Evolutionary conservation across 2,113 vertebrate species (phyloP).

Genomic region (Chaenogobius annularis): DNA sequence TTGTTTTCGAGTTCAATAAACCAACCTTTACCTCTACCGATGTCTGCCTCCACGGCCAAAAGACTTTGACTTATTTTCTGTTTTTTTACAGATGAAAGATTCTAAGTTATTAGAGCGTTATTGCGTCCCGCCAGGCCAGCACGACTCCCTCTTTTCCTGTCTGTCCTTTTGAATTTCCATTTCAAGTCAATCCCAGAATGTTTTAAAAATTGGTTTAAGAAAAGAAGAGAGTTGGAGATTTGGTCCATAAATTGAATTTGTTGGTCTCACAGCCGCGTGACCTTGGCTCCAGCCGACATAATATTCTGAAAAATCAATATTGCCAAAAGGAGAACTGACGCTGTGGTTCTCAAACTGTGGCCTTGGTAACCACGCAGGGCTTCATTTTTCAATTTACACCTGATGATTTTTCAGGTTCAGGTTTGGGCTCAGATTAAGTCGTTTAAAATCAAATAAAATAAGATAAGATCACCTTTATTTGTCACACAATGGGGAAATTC

Average conservation of each 20-base stretch:
- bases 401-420: neutral
- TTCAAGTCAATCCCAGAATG: conserved; percentile 5
- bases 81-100: conserved; percentile 4
- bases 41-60: conserved; percentile 11
- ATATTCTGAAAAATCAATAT: conserved; percentile 11
- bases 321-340: neutral
- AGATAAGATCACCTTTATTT: too few relatives aligned
- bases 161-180: conserved; percentile 3
- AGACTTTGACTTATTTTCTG: neutral
- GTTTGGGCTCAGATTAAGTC: neutral
- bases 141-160: conserved; percentile 1
- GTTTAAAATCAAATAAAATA: too few relatives aligned
- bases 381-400: neutral
- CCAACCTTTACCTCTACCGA: conserved; percentile 7
- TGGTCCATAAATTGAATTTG: conserved; percentile 16
- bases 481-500: too few relatives aligned
- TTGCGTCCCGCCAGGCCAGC: neutral
- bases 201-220: conserved; percentile 10
- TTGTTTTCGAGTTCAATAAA: conserved; percentile 19
- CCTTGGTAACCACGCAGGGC: neutral
- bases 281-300: neutral
- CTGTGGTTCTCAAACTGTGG: neutral
- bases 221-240: conserved; percentile 7
- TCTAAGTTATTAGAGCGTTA: conserved; percentile 3
- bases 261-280: conserved; percentile 5